Evolutionary conservation across 1,140 invertebrate species (phyloP).

Genomic region (Coboldia fuscipes): DNA sequence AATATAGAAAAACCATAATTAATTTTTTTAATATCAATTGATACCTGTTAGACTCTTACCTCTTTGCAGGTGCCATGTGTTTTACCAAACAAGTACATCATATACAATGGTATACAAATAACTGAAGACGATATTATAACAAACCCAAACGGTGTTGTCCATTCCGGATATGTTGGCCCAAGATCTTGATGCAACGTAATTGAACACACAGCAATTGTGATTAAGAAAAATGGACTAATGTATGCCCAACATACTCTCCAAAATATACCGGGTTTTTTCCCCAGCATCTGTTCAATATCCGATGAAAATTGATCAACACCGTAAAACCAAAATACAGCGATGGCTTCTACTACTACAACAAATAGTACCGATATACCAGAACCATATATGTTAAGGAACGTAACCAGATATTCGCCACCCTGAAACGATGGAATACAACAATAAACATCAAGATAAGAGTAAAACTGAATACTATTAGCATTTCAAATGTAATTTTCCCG

Average conservation of each 20-base stretch:
- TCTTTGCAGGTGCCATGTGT: constrained; percentile 49
- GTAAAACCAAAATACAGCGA: constrained; percentile 94
- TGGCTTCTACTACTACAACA: constrained; percentile 87
- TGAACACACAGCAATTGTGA: constrained; percentile 77
- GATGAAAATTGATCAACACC: constrained; percentile 70
- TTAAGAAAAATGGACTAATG: constrained; percentile 65
- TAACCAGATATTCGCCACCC: constrained; percentile 90
- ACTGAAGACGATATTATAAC: constrained; percentile 78
- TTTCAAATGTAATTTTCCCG: too few relatives aligned
- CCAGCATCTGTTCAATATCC: constrained; percentile 82
- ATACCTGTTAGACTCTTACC: constrained; percentile 22
- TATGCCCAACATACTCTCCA: constrained; percentile 89
- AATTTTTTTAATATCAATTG: not conserved
- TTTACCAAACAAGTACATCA: constrained; percentile 55
- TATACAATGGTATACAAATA: constrained; percentile 75
- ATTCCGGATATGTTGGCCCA: constrained; percentile 72
- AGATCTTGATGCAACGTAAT: constrained; percentile 66
- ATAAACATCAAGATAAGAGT: too few relatives aligned
- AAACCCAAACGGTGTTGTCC: constrained; percentile 83
- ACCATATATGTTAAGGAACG: constrained; percentile 85
- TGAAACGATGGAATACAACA: too few relatives aligned
- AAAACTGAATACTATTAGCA: too few relatives aligned
- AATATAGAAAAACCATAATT: too few relatives aligned
- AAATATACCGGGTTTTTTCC: constrained; percentile 65
- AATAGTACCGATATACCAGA: constrained; percentile 90